Evolutionary conservation across 2,888 invertebrate genomes (phyloP), one percentile per base, ranked within the genome.

Genomic region (Agrotis puta): DNA sequence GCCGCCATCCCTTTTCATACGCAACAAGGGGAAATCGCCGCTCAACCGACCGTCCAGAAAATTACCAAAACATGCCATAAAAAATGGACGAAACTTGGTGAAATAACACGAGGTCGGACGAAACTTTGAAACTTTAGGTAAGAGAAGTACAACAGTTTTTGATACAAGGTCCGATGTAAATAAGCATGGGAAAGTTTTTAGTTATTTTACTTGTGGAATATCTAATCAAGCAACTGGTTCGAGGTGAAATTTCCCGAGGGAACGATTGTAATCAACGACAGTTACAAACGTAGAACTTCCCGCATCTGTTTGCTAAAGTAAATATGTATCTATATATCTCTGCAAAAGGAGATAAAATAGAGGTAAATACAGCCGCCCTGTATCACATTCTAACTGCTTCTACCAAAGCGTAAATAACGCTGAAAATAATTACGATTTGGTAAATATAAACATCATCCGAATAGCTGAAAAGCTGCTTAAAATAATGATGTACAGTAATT

Each of bases 241-340:
- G 56, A 62, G 64, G 77, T 69, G 43, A 70, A 79, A 86, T 85
- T 80, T 82, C 82, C 82, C 72, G 56, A 53, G 79, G 76, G 80
- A 64, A 54, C 53, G 61, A 72, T 77, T 67, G 79, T 77, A 83
- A 85, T 85, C 78, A 83, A 70, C 51, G 79, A 74, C 61, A 73
- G 67, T 62, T 69, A 77, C 66, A 74, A 74, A 79, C 62, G 27
- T 43, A 27, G 67, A 78, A 68, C 65, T 73, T 63, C 77, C 39
- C 61, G 39, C 64, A 70, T 74, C 67, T 77, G 74, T 67, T 81
- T 64, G 76, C 63, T 63, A 11, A 73, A 57, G n/a, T 54, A 63
- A 53, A 74, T 74, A 54, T 43, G 1, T 56, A 59, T 20, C 18
- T 6, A 0, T 45, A 39, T 6, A n/a, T 24, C 16, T 53, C 11